A percentile compares a stretch with the other conserved stretches of the same genome.
Evolutionary conservation across 2,797 vertebrate genomes (phyloP).

Genomic region (Diglossa cyanea): DNA sequence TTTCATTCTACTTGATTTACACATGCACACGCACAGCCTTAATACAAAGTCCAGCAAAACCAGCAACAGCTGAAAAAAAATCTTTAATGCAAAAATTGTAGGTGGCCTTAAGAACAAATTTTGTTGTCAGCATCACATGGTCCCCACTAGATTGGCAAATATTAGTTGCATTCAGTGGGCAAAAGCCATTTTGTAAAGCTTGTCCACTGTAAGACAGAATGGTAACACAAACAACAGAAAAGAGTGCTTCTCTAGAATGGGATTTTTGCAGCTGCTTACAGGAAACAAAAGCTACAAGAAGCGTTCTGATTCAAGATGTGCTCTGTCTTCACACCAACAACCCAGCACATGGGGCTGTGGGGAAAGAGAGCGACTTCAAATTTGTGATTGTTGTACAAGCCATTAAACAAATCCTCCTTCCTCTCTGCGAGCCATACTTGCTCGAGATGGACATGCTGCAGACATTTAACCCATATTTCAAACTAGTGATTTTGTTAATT

Average conservation of each 20-base stretch:
- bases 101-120: neutral
- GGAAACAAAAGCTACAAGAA: neutral
- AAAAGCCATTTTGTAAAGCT: neutral
- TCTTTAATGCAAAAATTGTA: neutral
- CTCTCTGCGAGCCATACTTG: neutral
- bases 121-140: neutral
- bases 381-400: neutral
- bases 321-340: neutral
- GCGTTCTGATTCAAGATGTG: neutral
- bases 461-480: neutral
- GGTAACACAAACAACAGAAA: neutral
- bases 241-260: neutral
- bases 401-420: neutral
- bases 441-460: neutral
- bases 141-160: neutral
- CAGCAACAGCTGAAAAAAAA: neutral
- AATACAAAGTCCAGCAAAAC: neutral
- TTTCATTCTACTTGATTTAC: neutral
- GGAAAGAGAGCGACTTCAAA: neutral
- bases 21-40: neutral
- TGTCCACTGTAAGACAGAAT: rapidly evolving
- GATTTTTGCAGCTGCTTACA: neutral
- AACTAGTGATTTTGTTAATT: neutral
- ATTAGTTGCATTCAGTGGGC: neutral
- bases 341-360: rapidly evolving